phyloP scores from a whole-genome alignment of 2,888 invertebrate species.

The Microctonus brassicae region DNA sequence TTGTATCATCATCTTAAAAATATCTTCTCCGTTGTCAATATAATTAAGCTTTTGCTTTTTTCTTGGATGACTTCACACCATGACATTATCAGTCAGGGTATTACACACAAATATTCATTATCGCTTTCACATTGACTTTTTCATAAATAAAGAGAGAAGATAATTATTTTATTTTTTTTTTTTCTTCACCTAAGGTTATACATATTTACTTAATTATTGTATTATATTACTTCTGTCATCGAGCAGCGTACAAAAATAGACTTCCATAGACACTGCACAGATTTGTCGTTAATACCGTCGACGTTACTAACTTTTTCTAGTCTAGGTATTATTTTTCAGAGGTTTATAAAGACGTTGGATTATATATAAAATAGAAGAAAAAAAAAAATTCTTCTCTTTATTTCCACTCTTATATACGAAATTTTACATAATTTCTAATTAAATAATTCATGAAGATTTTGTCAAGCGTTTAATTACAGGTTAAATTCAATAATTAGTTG shows the following conservation, averaged over 20 bases:
- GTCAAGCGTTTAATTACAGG: no score
- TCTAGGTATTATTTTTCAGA: no score
- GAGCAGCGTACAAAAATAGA: constrained; percentile 54
- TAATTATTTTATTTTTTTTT: constrained; percentile 31
- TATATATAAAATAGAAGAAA: no score
- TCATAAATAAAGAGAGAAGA: not conserved
- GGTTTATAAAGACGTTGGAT: no score
- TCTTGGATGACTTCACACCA: constrained; percentile 32
- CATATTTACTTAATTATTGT: constrained; percentile 34
- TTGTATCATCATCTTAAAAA: constrained; percentile 27
- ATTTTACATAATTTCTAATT: no score
- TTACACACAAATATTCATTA: no score
- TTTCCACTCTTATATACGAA: no score
- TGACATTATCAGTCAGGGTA: constrained; percentile 36
- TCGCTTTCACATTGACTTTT: not conserved
- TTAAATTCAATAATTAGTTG: no score
- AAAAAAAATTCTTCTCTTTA: no score
- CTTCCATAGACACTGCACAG: constrained; percentile 46
- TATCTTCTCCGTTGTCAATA: constrained; percentile 26
- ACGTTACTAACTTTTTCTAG: no score
- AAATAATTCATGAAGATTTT: no score
- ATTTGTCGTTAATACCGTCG: constrained; percentile 6
- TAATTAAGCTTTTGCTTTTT: constrained; percentile 30
- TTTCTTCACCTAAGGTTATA: constrained; percentile 31
- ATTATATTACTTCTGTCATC: constrained; percentile 38